A percentile compares a stretch with the other conserved stretches of the same genome.
Conservation (phyloP, 1,140 invertebrate species). For the Neelides sp. region DNA sequence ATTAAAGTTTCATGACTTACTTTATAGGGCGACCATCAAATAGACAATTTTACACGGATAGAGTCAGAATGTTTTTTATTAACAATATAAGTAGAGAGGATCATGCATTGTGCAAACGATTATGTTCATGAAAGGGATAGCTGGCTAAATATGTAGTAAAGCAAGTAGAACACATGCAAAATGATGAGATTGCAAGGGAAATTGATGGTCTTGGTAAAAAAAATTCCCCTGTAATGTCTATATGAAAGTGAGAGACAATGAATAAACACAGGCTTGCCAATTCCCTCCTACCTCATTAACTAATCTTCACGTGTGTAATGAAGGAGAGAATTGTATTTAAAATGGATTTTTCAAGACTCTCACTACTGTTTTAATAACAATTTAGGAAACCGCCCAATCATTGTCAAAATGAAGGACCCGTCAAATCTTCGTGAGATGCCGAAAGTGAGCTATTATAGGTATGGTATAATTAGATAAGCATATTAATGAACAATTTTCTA, state of each 20-base stretch:
- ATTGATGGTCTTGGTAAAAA: neutral
- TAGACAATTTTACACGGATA: too few relatives aligned
- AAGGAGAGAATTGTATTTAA: neutral
- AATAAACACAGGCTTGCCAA: neutral
- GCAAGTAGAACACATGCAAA: too few relatives aligned
- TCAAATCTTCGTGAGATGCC: slow-evolving; percentile 1
- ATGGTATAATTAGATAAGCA: neutral
- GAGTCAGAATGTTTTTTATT: too few relatives aligned
- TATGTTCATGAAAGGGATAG: too few relatives aligned
- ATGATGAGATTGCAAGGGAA: too few relatives aligned
- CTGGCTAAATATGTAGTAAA: too few relatives aligned
- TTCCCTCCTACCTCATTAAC: neutral
- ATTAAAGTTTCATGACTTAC: too few relatives aligned
- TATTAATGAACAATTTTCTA: neutral
- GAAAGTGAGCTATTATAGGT: neutral
- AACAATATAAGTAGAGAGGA: too few relatives aligned
- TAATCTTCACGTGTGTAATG: neutral
- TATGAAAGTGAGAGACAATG: neutral
- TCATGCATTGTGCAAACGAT: too few relatives aligned
- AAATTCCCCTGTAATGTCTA: neutral
- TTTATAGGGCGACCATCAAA: too few relatives aligned
- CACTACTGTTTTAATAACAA: neutral
- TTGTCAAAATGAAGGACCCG: slow-evolving; percentile 13
- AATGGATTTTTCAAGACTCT: neutral
- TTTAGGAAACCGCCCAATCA: slow-evolving; percentile 14